Evolutionary conservation across 2,113 vertebrate genomes (phyloP).

Genomic region (Vulpes ferrilata): DNA sequence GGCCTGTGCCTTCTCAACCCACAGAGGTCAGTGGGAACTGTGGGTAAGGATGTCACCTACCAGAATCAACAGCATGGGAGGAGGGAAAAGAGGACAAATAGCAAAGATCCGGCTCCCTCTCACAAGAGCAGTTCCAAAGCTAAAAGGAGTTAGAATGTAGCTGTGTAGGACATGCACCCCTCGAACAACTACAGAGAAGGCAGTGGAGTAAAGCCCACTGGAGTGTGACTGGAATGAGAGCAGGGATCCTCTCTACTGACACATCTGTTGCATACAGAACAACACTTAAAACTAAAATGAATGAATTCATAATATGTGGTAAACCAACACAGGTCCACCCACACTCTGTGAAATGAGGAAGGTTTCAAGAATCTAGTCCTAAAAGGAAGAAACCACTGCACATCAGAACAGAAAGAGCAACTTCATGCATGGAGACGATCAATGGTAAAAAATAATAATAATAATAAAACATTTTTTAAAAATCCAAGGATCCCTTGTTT

Average conservation of each 20-base stretch:
- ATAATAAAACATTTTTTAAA: background rate
- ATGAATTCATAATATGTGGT: background rate
- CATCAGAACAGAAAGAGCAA: background rate
- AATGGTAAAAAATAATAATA: background rate
- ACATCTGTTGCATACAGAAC: background rate
- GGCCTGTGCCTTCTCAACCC: background rate
- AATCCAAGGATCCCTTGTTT: background rate
- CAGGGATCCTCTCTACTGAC: background rate
- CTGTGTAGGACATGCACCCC: no score
- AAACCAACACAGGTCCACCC: background rate
- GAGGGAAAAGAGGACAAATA: background rate
- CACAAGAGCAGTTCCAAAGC: no score
- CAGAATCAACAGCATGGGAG: background rate
- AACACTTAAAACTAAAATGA: background rate
- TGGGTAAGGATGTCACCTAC: background rate
- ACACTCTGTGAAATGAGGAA: background rate
- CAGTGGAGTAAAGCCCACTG: background rate
- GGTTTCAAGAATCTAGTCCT: background rate
- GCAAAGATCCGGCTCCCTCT: background rate
- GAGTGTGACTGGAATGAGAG: accelerated
- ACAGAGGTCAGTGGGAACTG: background rate
- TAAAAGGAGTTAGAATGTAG: accelerated
- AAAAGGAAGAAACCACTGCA: background rate
- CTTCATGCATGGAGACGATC: background rate
- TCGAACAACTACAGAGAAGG: background rate